These are phyloP conservation scores for Piscicola geometra DNA, from an alignment of 2,888 invertebrate species.

Conservation along the genomic window DNA sequence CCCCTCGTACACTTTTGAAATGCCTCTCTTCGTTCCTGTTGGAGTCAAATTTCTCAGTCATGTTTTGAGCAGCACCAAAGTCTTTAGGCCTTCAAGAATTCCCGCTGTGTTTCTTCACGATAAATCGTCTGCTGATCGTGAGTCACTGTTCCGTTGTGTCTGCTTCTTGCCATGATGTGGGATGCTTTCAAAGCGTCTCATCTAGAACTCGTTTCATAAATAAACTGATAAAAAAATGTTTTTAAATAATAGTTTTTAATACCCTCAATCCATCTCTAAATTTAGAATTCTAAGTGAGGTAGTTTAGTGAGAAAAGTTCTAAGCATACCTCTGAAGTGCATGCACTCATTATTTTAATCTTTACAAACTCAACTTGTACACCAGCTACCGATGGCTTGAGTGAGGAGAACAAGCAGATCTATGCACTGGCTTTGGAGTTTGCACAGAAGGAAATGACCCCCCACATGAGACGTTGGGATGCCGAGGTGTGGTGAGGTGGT, in stretches of 20 bases:
- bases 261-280: no score
- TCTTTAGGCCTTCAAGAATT: neutral
- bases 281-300: no score
- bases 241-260: no score
- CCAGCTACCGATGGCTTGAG: constrained; percentile 57
- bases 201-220: no score
- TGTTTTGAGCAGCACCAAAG: neutral
- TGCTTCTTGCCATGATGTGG: no score
- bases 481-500: constrained; percentile 56
- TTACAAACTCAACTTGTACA: neutral
- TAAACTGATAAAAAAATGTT: no score
- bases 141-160: neutral
- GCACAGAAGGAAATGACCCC: constrained; percentile 61
- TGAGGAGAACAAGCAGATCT: constrained; percentile 60
- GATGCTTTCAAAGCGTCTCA: no score
- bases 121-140: constrained; percentile 3
- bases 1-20: no score
- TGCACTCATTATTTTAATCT: neutral
- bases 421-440: constrained; percentile 59
- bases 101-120: neutral
- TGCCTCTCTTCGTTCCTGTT: no score
- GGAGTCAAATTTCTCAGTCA: no score
- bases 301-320: no score
- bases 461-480: constrained; percentile 61
- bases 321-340: no score